Base-by-base conservation (phyloP, 2,888 invertebrate species). In the Aromia moschata region DNA sequence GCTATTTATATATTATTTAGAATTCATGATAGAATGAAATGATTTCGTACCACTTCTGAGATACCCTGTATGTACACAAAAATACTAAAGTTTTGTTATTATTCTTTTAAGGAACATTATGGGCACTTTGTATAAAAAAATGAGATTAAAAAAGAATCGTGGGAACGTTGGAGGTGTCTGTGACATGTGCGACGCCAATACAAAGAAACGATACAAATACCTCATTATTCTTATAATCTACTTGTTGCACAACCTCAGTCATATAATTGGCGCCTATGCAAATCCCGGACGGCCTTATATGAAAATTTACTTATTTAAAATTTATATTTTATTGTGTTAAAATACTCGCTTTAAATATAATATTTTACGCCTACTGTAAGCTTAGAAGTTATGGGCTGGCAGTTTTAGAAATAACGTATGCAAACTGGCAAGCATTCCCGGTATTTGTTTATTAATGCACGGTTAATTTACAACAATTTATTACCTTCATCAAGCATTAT, bases 231-330 rank as follows among this genome's bases (percentile, higher is more conserved):
- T 3, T 25, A 25, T 5, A 3, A 38, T 12, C 37, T 25, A 30
- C 49, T 49, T 38, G 38, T 49, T 45, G 15, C 37, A 49, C 15
- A 49, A 49, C 18, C 4, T 10, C 16, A 25, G n/a, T 49, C 15
- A 25, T 49, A 49, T 15, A 9, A 38, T 49, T 49, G 49, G 49
- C 49, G 49, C 49, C 49, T 49, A 49, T 49, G 49, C 49, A 49
- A 49, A 49, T 49, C 15, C 15, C 18, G 25, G n/a, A 4, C 14
- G 14, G 15, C 25, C 20, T 38, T 33, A 33, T 2, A 7, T 33
- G 15, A 14, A n/a, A 36, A 33, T 7, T 11, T 17, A 12, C 38
- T 15, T 49, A 38, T 49, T 40, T 49, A 38, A 40, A 38, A 38
- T 38, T 16, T 30, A 31, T 38, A 20, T 49, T 38, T 49, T 49